Evolutionary conservation across 1,140 invertebrate genomes (phyloP), one percentile per base, ranked within the genome.

Genomic region (Trissolcus basalis): DNA sequence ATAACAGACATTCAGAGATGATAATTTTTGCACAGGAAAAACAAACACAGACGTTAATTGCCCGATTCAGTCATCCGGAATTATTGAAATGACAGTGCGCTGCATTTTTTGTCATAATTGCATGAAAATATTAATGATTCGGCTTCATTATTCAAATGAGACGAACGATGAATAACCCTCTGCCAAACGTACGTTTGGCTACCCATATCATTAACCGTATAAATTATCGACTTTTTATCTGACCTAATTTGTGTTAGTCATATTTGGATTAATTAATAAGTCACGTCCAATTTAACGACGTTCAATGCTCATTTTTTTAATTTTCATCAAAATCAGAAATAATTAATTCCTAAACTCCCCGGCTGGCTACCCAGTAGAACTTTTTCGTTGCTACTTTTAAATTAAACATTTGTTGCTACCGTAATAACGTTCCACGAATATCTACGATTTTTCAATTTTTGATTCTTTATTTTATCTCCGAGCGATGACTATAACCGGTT

Each of bases 381-480:
- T 53, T 27, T n/a, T 64, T 53, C 56, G n/a, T n/a, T n/a, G n/a
- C n/a, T n/a, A n/a, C n/a, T n/a, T n/a, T n/a, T n/a, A n/a, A n/a
- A n/a, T n/a, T 6, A 43, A 35, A 27, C 35, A 47, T 70, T 55
- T 43, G 49, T 61, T 55, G n/a, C 60, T 64, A 19, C n/a, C 14
- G 48, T 8, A 67, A 69, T 71, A 72, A 76, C 55, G 65, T 77
- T 64, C 68, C 74, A 61, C 68, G 58, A 77, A 69, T 72, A n/a
- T n/a, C n/a, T n/a, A n/a, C n/a, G 56, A 69, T 35, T 49, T 54
- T 72, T 71, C 72, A 59, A 67, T 53, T 72, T 60, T 55, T 47
- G 61, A 59, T 55, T 82, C 80, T 48, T 70, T 49, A 73, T 63
- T 43, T 55, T 44, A 45, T 43, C 44, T 61, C 39, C 36, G 44